Conservation (phyloP, 2,888 invertebrate species). For the Ametastegia equiseti region DNA sequence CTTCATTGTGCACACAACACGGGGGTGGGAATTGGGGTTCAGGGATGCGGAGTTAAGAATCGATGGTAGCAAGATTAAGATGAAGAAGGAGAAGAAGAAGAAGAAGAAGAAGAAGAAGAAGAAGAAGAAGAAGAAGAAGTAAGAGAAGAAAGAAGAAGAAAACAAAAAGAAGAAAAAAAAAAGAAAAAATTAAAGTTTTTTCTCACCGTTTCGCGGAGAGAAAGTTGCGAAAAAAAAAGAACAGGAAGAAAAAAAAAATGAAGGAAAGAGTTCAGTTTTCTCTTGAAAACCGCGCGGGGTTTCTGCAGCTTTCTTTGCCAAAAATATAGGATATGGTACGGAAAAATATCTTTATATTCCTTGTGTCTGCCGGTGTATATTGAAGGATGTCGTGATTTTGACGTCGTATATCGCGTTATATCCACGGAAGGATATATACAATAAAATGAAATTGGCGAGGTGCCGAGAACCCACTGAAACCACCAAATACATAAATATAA, state of each 20-base stretch:
- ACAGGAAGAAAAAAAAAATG: background rate
- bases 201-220: too few species aligned
- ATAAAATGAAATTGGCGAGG: slow-evolving; percentile 37
- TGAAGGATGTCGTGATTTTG: slow-evolving; percentile 28
- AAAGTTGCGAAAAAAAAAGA: background rate
- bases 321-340: background rate
- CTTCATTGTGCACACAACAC: background rate
- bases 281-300: too few species aligned
- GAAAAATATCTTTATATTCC: background rate
- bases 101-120: background rate
- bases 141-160: background rate
- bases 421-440: slow-evolving; percentile 8
- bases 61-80: slow-evolving; percentile 15
- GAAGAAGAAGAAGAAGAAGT: background rate
- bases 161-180: background rate
- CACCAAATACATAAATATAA: background rate
- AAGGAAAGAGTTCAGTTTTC: background rate
- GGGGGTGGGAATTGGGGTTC: background rate
- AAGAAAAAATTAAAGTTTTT: too few species aligned
- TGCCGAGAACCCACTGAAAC: background rate
- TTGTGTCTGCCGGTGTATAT: background rate
- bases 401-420: slow-evolving; percentile 37
- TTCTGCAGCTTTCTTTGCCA: too few species aligned
- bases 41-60: too few species aligned
- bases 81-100: background rate